Evolutionary conservation across 2,113 vertebrate species (phyloP), one percentile per base, ranked within the genome.

Genomic region (Ptilonorhynchus violaceus): DNA sequence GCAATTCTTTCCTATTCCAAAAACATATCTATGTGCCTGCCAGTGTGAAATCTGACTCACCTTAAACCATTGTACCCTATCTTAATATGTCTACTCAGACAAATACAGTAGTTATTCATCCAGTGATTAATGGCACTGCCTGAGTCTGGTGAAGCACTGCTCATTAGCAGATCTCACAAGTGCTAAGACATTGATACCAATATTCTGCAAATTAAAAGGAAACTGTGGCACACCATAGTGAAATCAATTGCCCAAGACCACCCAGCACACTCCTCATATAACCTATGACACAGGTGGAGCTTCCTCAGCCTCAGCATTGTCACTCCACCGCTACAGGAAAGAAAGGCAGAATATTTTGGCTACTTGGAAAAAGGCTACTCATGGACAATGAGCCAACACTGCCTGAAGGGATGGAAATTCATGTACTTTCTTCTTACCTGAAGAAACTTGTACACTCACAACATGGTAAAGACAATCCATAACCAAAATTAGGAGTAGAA

Each of bases 1-100:
- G 75, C 85, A 87, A 86, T 77, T 84, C 25, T 58, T 85, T 88
- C 47, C 76, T 82, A 86, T 93, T 93, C 67, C 93, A 92, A 95
- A 96, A 88, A 89, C 7, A 3, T 33, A 44, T 25, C 62, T 21
- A 21, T n/a, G 39, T 17, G 88, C 52, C 56, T 80, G 58, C 6
- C 55, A 73, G n/a, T 49, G 42, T 44, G 83, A 90, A 90, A 86
- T 76, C 46, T 84, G 47, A 77, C 33, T 78, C 17, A 15, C 30
- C 13, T 93, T 75, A 95, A 79, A 47, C 79, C 52, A 47, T 5
- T 47, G n/a, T 50, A 74, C 31, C 46, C 33, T 37, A 58, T 33
- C 56, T 87, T 62, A 77, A 67, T 59, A 35, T 47, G 50, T 53
- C 55, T 70, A 22, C 23, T 79, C 63, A 76, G 46, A 70, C 15